Conservation (phyloP, 2,888 invertebrate genomes). For the Nemotelus pantherinus region DNA sequence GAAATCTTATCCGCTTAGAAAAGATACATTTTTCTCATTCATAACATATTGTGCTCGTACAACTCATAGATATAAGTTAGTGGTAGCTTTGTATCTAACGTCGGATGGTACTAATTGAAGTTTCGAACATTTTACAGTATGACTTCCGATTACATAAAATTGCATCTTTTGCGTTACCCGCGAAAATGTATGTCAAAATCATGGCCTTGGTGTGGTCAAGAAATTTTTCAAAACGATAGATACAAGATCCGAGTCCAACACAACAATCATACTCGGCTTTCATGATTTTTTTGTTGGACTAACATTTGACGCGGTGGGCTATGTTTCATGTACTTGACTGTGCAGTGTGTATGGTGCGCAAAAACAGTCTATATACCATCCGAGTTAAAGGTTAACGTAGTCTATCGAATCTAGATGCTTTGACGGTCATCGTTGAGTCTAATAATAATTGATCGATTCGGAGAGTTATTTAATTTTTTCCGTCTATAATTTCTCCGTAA, state of each 20-base stretch:
- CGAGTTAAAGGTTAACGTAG: conserved; percentile 1
- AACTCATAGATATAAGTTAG: too few species aligned
- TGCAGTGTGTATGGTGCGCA: background rate
- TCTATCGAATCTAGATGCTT: background rate
- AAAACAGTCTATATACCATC: background rate
- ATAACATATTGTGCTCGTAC: background rate
- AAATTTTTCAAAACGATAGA: background rate
- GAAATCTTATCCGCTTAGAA: background rate
- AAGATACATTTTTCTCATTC: background rate
- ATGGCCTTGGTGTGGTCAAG: conserved; percentile 32
- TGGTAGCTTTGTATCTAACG: background rate
- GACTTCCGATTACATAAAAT: conserved; percentile 36
- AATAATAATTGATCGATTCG: background rate
- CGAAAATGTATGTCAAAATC: conserved; percentile 34
- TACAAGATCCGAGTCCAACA: too few species aligned
- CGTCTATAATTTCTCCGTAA: background rate
- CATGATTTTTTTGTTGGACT: too few species aligned
- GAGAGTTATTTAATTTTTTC: background rate
- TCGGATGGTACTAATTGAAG: conserved; percentile 29
- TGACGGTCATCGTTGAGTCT: background rate
- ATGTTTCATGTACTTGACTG: too few species aligned
- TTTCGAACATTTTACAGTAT: background rate
- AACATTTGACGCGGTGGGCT: too few species aligned
- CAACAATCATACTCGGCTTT: too few species aligned
- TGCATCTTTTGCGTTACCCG: conserved; percentile 4